A percentile compares a stretch with the other conserved stretches of the same genome.
These are phyloP conservation scores for Phalacrocorax aristotelis DNA, from an alignment of 2,113 vertebrate species.

Conservation along the genomic window DNA sequence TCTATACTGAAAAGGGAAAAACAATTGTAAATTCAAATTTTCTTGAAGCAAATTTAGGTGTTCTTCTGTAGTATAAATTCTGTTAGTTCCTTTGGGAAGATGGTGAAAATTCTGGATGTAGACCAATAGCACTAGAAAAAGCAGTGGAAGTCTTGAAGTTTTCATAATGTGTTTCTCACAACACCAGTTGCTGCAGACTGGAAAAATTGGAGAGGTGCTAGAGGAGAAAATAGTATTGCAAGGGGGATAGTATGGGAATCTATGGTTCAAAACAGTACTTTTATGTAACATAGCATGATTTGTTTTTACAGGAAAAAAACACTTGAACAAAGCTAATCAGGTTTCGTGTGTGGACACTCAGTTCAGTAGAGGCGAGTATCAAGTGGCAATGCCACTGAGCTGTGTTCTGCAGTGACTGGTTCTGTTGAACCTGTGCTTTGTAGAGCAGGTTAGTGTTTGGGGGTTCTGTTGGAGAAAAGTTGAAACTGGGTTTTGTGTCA, in stretches of 20 bases:
- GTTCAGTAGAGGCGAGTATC: background rate
- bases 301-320: background rate
- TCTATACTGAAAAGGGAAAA: background rate
- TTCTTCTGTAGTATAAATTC: background rate
- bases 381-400: background rate
- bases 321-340: background rate
- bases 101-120: background rate
- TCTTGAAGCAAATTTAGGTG: background rate
- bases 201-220: background rate
- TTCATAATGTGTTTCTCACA: background rate
- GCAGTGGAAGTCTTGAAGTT: background rate
- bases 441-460: background rate
- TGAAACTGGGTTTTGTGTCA: background rate
- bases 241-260: background rate
- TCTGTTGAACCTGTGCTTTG: background rate
- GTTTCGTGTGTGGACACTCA: background rate
- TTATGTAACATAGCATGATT: background rate
- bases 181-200: background rate
- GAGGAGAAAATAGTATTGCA: background rate
- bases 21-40: background rate
- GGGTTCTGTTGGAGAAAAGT: background rate
- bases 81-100: background rate
- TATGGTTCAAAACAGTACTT: background rate
- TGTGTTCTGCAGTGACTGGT: background rate
- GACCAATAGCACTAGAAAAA: background rate